phyloP scores from a whole-genome alignment of 2,888 invertebrate genomes.

The Cephus sareptanus region DNA sequence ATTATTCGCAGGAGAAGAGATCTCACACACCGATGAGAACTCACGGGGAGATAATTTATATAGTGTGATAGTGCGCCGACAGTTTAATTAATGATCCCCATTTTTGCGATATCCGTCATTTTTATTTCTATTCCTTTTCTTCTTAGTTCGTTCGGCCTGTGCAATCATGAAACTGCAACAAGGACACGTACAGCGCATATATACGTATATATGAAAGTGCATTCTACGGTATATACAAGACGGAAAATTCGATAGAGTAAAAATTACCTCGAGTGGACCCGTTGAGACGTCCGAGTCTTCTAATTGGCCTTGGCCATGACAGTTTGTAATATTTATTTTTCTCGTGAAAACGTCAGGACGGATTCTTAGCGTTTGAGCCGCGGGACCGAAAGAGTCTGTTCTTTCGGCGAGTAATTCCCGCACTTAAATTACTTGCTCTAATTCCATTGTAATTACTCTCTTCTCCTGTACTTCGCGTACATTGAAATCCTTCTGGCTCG shows the following conservation, averaged over 20 bases:
- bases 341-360: neutral
- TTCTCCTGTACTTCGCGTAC: constrained; percentile 28
- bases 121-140: neutral
- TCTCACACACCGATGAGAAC: neutral
- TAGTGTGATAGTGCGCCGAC: constrained; percentile 11
- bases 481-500: constrained; percentile 1
- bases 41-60: constrained; percentile 9
- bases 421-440: constrained; percentile 53
- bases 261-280: neutral
- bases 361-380: constrained; percentile 25
- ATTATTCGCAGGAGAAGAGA: constrained; percentile 1
- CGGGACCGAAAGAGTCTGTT: constrained; percentile 10
- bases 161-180: neutral
- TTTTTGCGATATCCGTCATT: neutral
- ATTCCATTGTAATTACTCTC: constrained; percentile 60
- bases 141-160: neutral
- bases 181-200: neutral
- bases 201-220: neutral
- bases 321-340: neutral
- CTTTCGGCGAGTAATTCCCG: constrained; percentile 47
- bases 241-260: neutral
- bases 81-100: constrained; percentile 11
- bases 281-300: neutral
- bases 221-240: neutral
- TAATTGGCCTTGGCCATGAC: neutral